Evolutionary conservation across 1,140 invertebrate genomes (phyloP), one percentile per base, ranked within the genome.

Genomic region (Rhizoglyphus robini): DNA sequence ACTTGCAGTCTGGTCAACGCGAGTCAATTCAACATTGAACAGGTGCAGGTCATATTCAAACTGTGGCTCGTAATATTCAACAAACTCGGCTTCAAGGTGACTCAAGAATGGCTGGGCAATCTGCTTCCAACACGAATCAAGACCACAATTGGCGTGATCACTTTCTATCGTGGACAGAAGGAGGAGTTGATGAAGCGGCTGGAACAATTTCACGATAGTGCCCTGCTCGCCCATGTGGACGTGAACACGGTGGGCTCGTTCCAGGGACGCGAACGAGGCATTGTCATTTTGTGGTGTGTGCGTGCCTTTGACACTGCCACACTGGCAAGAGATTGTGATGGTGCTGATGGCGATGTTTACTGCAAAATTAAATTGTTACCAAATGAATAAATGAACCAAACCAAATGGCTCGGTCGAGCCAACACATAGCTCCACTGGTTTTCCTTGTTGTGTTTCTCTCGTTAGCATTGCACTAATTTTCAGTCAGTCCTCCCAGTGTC

Each of bases 161-260:
- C 87, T 3, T 87, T 87, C 0, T 90, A 89, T 73, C 80, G 82
- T 66, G 81, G 81, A 65, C 88, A 90, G 71, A 81, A 80, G 27
- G 70, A 72, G 58, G 30, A 78, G 3, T 73, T 84, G 65, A 32
- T 23, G 15, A 27, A 60, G 1, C 8, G 58, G 36, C 15, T 60
- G 30, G 67, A 74, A 49, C 31, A 48, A n/a, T 34, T 38, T 31
- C 3, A 34, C 4, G 13, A 30, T 8, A 20, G 25, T 25, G 2
- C 34, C 31, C 5, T 3, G 20, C 2, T 48, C 5, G 48, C 64
- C 13, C 54, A 72, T 25, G 68, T 82, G 11, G 79, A 87, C 69
- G 83, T 92, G 1, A 86, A 88, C 72, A 92, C 90, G 3, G 86
- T 95, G 5, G 92, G 95, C 77, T 83, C 86, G 60, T 94, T 88